Evolutionary conservation across 1,140 invertebrate genomes (phyloP), one percentile per base, ranked within the genome.

Genomic region (Eurosta solidaginis): DNA sequence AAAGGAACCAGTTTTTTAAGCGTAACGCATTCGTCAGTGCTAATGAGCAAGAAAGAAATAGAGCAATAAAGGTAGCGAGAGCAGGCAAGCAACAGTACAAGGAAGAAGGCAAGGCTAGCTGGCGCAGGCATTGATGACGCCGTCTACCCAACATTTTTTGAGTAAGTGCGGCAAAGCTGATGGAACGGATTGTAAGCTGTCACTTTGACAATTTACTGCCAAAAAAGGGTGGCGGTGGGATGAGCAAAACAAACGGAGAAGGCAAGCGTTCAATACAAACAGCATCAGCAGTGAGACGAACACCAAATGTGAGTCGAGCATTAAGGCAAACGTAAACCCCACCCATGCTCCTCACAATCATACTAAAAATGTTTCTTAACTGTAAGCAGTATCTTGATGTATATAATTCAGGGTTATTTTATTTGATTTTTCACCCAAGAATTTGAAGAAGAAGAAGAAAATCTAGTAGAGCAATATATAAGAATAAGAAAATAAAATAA

Each of bases 171-270:
- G 42, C 36, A 52, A 68, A 77, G 54, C 80, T 81, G 79, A 81
- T 79, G 76, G 54, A 77, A 59, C 54, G 50, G 52, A 77, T 77
- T 77, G 80, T 78, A 45, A 80, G 79, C 83, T 85, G 84, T 85
- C 84, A 85, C 82, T 82, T 83, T 85, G 84, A 85, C 84, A 85
- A 85, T 85, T 85, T 85, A 85, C 84, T 82, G 82, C 80, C 83
- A 52, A 81, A 83, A 82, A 7, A 17, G 40, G 33, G 54, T 59
- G 29, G 29, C n/a, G 54, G 10, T 22, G 27, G 17, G 29, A 17
- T 25, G 12, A 29, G 54, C 22, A 22, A 12, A 25, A 12, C 12
- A 12, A 9, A 5, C 12, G 59, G 20, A 33, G 14, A 33, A 29
- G 59, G 14, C 36, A 63, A 63, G 40, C n/a, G 40, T 7, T 36